Base-by-base conservation (phyloP, 2,888 invertebrate species). In the Pocota personata region DNA sequence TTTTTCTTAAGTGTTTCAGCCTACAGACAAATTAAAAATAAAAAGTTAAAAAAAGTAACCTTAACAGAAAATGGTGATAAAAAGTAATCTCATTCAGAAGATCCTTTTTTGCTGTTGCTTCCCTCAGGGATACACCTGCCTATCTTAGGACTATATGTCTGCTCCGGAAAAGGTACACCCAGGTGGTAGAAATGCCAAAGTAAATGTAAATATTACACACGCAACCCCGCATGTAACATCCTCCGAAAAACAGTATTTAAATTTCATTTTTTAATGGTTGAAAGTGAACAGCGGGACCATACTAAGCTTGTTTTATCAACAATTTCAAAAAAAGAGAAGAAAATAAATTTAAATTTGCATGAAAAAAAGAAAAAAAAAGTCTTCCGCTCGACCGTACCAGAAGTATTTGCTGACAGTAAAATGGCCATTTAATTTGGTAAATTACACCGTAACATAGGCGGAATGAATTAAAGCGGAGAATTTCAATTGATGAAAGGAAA, bases 351-450 rank as follows among this genome's bases (percentile, higher is more conserved):
- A 58, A 57, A 58, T 71, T 71, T 71, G 14, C 37, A 55, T 30
- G 50, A 55, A 40, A 3, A 4, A 24, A 24, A 24, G 40, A 55
- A 40, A 3, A 40, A 40, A 71, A 35, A 57, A 46, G 24, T n/a
- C 64, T 46, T 75, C 46, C 21, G 19, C 21, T 43, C 55, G 73
- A 14, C 21, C 43, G 43, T 75, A 16, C 19, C n/a, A 30, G 14
- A 55, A 55, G 64, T 48, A 50, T 21, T 66, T 35, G 21, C 14
- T 32, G 35, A 37, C 58, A 24, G 21, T 21, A 21, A 50, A 60
- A 57, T 75, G 75, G 43, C 46, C 64, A 32, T 75, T 66, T 64
- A 75, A 75, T 75, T 75, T 52, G 40, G 46, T 32, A 75, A 64
- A 66, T 75, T 55, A 27, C 64, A 55, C 4, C 43, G 16, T 16